Base-by-base conservation (phyloP, 2,797 vertebrate genomes). In the Odontamblyopus rebecca region DNA sequence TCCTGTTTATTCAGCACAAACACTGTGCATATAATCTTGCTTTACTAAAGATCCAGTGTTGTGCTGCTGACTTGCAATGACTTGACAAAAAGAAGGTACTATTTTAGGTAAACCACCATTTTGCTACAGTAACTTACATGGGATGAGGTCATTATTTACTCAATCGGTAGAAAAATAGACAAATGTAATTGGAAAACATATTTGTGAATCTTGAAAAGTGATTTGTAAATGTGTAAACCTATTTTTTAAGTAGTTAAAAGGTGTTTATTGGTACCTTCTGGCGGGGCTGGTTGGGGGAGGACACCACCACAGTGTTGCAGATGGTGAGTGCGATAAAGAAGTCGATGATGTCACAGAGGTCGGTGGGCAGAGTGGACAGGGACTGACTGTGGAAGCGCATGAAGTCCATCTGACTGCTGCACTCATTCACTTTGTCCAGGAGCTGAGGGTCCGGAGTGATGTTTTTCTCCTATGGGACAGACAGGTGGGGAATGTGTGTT, bases 231-330 rank as follows among this genome's bases (percentile, higher is more conserved):
- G 11, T 64, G 73, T 26, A 48, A 41, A 12, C 26, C 9, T 56
- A 54, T 9, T n/a, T 54, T 19, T 35, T 35, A 35, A 35, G 35
- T 35, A 35, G 1, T n/a, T 1, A 8, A 32, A 32, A 61, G 9
- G 18, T 35, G 60, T 61, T 19, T 61, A 32, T 7, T 1, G 1
- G 67, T 85, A 96, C 98, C 96, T 98, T 98, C 67, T 98, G 97
- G 1, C 96, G 89, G 0, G 98, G 97, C 84, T 98, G 97, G 86
- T 97, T 95, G 0, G 97, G 97, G 16, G 96, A 96, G 0, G 97
- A 97, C 78, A 98, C 97, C 48, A 99, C 95, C 1, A 99, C 98
- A 0, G 97, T 99, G 88, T 99, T 99, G 86, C 98, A 99, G 89
- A 99, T 91, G 64, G 98, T 97, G 69, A 99, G 95, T 0, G 98